Evolutionary conservation across 2,888 invertebrate genomes (phyloP), one percentile per base, ranked within the genome.

Genomic region (Dendrolimus houi): DNA sequence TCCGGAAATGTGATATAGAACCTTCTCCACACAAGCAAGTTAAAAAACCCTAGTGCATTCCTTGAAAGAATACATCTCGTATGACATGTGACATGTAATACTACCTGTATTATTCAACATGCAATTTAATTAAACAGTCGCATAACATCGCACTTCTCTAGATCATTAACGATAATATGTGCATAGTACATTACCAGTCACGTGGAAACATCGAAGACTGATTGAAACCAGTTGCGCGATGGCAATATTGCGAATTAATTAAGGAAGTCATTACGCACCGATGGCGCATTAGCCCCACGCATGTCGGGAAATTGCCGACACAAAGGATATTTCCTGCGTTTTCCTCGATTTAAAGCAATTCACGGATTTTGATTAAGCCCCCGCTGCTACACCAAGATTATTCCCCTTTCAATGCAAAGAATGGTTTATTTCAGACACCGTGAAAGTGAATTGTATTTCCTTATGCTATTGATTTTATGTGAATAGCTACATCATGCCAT

Each of bases 341-440:
- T 90, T 89, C 87, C 85, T 82, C 83, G 88, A 88, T 90, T 89
- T 90, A 90, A 89, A 90, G 88, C 89, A 88, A 89, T 89, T 88
- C 90, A 83, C 83, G 80, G 87, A 88, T 89, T 89, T 85, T 90
- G 90, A 89, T 90, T 89, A 89, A 89, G 82, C 87, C 77, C 88
- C 88, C 82, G 87, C 87, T 86, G 89, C 81, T 83, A 79, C 78
- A 74, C 76, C 79, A 82, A 89, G 89, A 89, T 89, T 89, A 87
- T 87, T 87, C 85, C 89, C 88, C 86, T 89, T 90, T 90, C 85
- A 88, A 79, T 77, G 85, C 77, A 86, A 89, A 88, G 87, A 90
- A 89, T 89, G 90, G 86, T 86, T 83, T 89, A 88, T 88, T 87
- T 87, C 84, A 88, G 84, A 85, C 81, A 83, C 83, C 85, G 87